phyloP scores from a whole-genome alignment of 2,797 vertebrate genomes.

The Furcifer pardalis region DNA sequence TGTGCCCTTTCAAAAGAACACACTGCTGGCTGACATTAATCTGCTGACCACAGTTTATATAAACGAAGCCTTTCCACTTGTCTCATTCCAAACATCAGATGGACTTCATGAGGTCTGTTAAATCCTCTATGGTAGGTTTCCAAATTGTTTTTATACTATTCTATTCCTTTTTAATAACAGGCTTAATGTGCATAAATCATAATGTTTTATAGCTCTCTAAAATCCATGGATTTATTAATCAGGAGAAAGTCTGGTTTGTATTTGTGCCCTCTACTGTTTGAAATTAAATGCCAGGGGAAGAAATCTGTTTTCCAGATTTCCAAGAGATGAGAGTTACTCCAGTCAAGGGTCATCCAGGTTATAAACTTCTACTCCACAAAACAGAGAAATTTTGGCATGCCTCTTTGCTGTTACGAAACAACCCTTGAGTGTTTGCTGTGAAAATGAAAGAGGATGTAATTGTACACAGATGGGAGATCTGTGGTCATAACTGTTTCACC shows the following conservation, averaged over 20 bases:
- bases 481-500: conserved; percentile 6
- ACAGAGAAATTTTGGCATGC: conserved; percentile 35
- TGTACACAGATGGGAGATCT: conserved; percentile 11
- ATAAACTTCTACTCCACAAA: conserved; percentile 44
- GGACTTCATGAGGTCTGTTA: conserved; percentile 49
- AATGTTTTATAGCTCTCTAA: conserved; percentile 56
- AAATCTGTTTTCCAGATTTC: conserved; percentile 57
- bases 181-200: conserved; percentile 59
- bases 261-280: conserved; percentile 66
- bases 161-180: conserved; percentile 63
- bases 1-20: conserved; percentile 51
- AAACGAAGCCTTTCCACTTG: conserved; percentile 60
- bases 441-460: conserved; percentile 27
- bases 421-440: conserved; percentile 8
- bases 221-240: conserved; percentile 61
- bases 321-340: conserved; percentile 45
- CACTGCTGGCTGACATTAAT: conserved; percentile 56
- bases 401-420: conserved; percentile 13
- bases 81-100: conserved; percentile 62
- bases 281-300: conserved; percentile 57
- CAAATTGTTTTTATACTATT: conserved; percentile 53
- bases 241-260: conserved; percentile 60
- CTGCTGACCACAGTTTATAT: conserved; percentile 52
- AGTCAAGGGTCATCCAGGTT: conserved; percentile 34
- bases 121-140: conserved; percentile 50